These are phyloP conservation scores for Aphaenogaster ashmeadi DNA, from an alignment of 1,140 invertebrate species.

Conservation along the genomic window DNA sequence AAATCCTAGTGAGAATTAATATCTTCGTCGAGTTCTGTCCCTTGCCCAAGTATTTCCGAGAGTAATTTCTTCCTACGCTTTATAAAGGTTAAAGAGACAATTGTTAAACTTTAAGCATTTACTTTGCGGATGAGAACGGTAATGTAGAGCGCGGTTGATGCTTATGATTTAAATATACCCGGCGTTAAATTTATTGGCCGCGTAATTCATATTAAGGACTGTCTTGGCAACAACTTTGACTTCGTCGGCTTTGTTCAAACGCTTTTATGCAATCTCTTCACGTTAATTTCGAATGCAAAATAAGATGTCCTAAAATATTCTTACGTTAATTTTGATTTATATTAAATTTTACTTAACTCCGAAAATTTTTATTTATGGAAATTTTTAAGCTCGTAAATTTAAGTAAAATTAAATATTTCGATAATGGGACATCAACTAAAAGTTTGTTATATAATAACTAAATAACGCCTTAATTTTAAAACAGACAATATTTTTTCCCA, in stretches of 20 bases:
- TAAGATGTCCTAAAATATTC: neutral
- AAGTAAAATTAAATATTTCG: neutral
- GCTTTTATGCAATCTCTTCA: slow-evolving; percentile 4
- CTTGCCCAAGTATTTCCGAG: slow-evolving; percentile 34
- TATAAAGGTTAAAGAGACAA: slow-evolving; percentile 3
- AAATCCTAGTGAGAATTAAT: slow-evolving; percentile 51
- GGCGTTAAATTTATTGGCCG: slow-evolving; percentile 56
- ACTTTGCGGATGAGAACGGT: slow-evolving; percentile 32
- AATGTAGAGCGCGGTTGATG: slow-evolving; percentile 36
- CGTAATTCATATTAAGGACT: slow-evolving; percentile 57
- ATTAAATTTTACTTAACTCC: neutral
- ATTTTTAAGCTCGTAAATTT: neutral
- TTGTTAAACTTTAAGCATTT: slow-evolving; percentile 53
- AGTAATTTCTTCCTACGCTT: slow-evolving; percentile 11
- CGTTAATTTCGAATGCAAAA: neutral
- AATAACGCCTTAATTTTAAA: neutral
- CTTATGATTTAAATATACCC: slow-evolving; percentile 56
- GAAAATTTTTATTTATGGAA: neutral
- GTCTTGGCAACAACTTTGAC: neutral
- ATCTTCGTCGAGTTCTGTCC: slow-evolving; percentile 30
- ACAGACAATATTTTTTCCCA: neutral
- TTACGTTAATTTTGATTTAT: neutral
- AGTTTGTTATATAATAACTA: neutral
- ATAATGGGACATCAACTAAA: neutral
- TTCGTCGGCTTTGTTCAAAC: neutral